Conservation (phyloP, 2,113 vertebrate species). For the Pongo pygmaeus region DNA sequence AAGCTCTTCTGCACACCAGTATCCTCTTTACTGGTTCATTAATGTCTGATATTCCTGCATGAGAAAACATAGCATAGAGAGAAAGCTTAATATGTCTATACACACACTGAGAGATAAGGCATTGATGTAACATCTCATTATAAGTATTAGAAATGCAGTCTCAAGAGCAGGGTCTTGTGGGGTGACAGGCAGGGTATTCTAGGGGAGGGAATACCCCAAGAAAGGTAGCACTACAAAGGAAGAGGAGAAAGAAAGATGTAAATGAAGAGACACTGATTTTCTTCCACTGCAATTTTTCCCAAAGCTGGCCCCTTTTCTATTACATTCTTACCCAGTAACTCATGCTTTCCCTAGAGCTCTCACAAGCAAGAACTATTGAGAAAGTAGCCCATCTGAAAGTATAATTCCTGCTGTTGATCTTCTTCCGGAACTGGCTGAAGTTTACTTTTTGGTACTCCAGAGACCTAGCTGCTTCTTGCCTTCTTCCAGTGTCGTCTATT, state of each 20-base stretch:
- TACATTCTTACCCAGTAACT: slow-evolving; percentile 22
- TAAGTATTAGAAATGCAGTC: background rate
- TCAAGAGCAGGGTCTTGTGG: background rate
- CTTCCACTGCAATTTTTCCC: background rate
- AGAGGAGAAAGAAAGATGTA: background rate
- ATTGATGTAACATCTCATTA: background rate
- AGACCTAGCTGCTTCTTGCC: slow-evolving; percentile 81
- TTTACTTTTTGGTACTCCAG: slow-evolving; percentile 84
- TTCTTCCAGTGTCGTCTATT: slow-evolving; percentile 86
- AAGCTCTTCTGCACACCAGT: background rate
- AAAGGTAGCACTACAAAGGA: background rate
- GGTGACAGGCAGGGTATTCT: background rate
- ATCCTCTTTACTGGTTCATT: background rate
- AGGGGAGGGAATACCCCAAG: background rate
- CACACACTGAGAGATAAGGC: background rate
- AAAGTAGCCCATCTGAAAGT: slow-evolving; percentile 60
- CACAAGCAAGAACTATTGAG: slow-evolving; percentile 54
- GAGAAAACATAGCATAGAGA: background rate
- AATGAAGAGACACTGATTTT: background rate
- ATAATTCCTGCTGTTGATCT: slow-evolving; percentile 74
- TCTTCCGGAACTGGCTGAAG: slow-evolving; percentile 78
- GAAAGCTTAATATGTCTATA: background rate
- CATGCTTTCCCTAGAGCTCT: slow-evolving; percentile 71
- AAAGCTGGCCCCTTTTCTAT: slow-evolving; percentile 54
- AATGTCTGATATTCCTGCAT: background rate